phyloP scores from a whole-genome alignment of 2,113 vertebrate species.

The Bungarus multicinctus region DNA sequence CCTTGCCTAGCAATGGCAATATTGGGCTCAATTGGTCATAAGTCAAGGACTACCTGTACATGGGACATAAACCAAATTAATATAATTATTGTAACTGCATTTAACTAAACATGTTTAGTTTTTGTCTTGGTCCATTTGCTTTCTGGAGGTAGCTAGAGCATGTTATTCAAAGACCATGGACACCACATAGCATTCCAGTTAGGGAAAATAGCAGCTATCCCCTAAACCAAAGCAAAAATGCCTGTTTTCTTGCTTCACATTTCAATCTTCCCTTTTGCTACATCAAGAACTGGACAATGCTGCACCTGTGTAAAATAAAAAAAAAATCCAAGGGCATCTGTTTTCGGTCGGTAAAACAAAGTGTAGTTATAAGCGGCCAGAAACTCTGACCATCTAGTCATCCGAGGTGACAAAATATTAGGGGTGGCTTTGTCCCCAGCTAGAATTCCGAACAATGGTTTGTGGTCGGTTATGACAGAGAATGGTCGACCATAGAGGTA shows the following conservation, averaged over 20 bases:
- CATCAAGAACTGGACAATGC: slow-evolving; percentile 16
- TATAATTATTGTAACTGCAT: neutral
- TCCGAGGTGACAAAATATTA: too few species aligned
- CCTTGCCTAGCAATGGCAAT: neutral
- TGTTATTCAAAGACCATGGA: neutral
- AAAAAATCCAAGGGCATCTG: neutral
- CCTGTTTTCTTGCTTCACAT: neutral
- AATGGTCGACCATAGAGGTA: too few species aligned
- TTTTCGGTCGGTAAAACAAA: too few species aligned
- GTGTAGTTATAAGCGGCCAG: too few species aligned
- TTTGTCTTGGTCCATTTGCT: neutral
- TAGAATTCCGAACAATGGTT: too few species aligned
- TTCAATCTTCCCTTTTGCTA: neutral
- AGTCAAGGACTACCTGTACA: neutral
- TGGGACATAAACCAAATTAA: neutral
- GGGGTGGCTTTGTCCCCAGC: too few species aligned
- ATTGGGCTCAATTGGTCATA: neutral
- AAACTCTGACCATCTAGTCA: too few species aligned
- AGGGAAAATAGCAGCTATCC: neutral
- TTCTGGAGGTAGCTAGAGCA: neutral
- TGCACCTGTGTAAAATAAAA: slow-evolving; percentile 20
- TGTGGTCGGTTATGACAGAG: too few species aligned
- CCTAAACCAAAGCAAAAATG: slow-evolving; percentile 21
- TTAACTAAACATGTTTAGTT: neutral
- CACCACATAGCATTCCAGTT: neutral